phyloP scores from a whole-genome alignment of 2,113 vertebrate genomes.

The Theristicus caerulescens region DNA sequence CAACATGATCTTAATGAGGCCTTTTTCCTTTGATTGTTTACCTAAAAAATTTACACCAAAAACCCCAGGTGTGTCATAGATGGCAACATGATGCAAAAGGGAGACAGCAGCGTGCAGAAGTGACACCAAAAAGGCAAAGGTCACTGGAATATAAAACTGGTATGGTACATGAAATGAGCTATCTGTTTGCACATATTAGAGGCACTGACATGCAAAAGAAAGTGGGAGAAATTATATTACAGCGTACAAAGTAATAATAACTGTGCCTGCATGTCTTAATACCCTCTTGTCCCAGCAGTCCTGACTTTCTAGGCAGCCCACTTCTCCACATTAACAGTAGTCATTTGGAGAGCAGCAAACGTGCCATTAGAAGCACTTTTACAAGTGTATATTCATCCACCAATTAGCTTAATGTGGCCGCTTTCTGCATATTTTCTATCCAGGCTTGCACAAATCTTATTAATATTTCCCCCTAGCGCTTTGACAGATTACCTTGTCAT shows the following conservation, averaged over 20 bases:
- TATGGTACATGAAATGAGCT: not conserved
- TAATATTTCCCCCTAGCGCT: constrained; percentile 92
- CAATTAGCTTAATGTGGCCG: constrained; percentile 99
- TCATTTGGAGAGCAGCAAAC: constrained; percentile 94
- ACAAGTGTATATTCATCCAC: constrained; percentile 98
- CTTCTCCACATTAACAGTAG: constrained; percentile 90
- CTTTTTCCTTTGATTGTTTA: constrained; percentile 61
- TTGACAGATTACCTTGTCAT: constrained; percentile 99
- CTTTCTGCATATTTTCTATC: constrained; percentile 96
- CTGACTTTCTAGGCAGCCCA: constrained; percentile 87
- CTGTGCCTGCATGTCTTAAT: constrained; percentile 79
- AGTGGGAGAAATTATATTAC: constrained; percentile 64
- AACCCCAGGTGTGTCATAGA: not conserved
- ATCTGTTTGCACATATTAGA: constrained; percentile 36
- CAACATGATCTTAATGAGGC: constrained; percentile 58
- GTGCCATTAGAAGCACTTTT: constrained; percentile 99
- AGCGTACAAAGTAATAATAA: constrained; percentile 78
- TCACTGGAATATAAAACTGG: not conserved
- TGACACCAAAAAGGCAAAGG: not conserved
- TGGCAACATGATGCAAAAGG: not conserved
- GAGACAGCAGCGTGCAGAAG: not conserved
- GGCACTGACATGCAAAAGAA: constrained; percentile 49
- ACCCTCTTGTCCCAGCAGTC: constrained; percentile 83
- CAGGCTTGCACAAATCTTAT: constrained; percentile 91
- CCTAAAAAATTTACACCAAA: not conserved